These are phyloP conservation scores for Sarcophaga peregrina DNA, from an alignment of 1,140 invertebrate genomes.

Conservation along the genomic window DNA sequence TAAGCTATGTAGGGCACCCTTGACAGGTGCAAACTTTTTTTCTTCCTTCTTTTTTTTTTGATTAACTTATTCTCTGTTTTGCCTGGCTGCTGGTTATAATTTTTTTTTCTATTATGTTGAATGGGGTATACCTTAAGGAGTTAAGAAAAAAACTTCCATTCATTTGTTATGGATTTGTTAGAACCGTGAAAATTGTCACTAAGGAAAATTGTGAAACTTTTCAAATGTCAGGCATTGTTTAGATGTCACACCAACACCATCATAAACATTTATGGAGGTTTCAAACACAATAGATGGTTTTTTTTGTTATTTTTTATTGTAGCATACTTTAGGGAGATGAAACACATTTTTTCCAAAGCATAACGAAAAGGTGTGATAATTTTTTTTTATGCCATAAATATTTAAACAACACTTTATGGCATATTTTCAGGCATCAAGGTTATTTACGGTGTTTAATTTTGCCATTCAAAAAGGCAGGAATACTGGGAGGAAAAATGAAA, in stretches of 20 bases:
- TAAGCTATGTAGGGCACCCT: too few relatives aligned
- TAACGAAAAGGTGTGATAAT: constrained; percentile 4
- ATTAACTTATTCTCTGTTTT: too few relatives aligned
- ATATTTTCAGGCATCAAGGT: background rate
- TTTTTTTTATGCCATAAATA: background rate
- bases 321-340: constrained; percentile 5
- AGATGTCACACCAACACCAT: background rate
- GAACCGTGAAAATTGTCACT: constrained; percentile 12
- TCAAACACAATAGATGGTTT: too few relatives aligned
- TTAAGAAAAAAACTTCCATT: background rate
- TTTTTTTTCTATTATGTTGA: too few relatives aligned
- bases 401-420: background rate
- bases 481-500: background rate
- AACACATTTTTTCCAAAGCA: too few relatives aligned
- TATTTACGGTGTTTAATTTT: constrained; percentile 25
- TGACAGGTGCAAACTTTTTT: too few relatives aligned
- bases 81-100: too few relatives aligned
- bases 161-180: background rate
- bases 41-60: too few relatives aligned
- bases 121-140: background rate
- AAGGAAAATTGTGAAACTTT: background rate
- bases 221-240: constrained; percentile 10
- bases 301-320: constrained; percentile 4
- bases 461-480: background rate
- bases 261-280: background rate